Conservation (phyloP, 2,888 invertebrate genomes). For the Encarsia formosa region DNA sequence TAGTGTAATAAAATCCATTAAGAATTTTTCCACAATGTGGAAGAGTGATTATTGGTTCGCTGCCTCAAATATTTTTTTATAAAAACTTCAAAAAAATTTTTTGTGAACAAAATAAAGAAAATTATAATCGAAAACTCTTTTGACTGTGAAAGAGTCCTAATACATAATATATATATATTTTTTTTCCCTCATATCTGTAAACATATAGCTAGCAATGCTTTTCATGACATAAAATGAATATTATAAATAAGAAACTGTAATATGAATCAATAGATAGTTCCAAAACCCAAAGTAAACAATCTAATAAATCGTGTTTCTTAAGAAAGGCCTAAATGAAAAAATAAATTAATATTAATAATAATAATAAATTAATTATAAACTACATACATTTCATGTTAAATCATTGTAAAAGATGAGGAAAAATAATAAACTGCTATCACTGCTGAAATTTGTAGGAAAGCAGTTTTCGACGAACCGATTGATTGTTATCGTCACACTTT, state of each 20-base stretch:
- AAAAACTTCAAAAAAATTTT: constrained; percentile 9
- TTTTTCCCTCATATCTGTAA: too few species aligned
- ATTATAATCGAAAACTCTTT: background rate
- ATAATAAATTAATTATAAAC: too few species aligned
- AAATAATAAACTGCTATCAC: constrained; percentile 5
- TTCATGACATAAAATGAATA: too few species aligned
- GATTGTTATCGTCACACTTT: constrained; percentile 5
- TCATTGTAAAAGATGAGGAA: constrained; percentile 4
- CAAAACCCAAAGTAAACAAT: background rate
- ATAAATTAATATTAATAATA: constrained; percentile 3
- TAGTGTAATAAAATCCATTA: constrained; percentile 8
- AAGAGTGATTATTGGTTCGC: constrained; percentile 6
- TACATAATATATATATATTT: too few species aligned
- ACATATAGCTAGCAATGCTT: too few species aligned
- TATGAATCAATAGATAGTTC: constrained; percentile 3
- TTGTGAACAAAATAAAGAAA: constrained; percentile 1
- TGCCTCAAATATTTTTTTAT: constrained; percentile 13
- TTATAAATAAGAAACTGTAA: too few species aligned
- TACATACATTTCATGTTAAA: too few species aligned
- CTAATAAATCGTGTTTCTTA: constrained; percentile 3
- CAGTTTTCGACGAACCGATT: constrained; percentile 3
- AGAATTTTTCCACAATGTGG: background rate
- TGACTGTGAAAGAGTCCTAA: too few species aligned
- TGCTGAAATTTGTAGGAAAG: background rate
- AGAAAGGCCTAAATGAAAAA: constrained; percentile 20